These are phyloP conservation scores for Calypte anna DNA, from an alignment of 2,113 vertebrate genomes.

Conservation along the genomic window DNA sequence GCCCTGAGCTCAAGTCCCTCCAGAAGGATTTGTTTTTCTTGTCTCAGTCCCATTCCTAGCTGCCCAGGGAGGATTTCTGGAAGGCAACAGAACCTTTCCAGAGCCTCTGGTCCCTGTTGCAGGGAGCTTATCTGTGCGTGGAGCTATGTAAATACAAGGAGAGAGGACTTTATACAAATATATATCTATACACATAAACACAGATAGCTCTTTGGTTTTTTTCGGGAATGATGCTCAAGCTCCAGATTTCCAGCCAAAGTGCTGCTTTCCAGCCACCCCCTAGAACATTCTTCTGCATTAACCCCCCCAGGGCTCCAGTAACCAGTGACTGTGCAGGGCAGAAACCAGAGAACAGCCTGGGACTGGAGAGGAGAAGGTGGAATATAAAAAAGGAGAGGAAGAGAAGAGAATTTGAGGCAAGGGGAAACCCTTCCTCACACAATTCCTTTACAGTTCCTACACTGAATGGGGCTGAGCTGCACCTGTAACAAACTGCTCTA, in stretches of 20 bases:
- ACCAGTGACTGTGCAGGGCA: neutral
- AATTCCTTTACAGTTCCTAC: fast-evolving
- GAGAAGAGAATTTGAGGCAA: neutral
- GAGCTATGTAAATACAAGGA: neutral
- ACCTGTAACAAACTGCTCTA: fast-evolving
- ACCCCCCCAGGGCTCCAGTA: neutral
- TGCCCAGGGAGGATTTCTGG: too few species aligned
- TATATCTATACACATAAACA: neutral
- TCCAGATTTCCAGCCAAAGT: neutral
- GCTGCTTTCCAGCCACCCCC: neutral
- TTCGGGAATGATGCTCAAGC: neutral
- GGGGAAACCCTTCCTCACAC: neutral
- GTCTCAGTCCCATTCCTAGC: neutral
- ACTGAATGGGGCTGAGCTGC: neutral
- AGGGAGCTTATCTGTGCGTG: neutral
- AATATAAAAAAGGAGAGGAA: neutral
- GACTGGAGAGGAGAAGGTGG: neutral
- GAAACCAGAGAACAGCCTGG: neutral
- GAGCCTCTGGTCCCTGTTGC: neutral
- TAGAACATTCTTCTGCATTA: neutral
- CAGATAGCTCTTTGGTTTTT: neutral
- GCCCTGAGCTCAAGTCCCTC: neutral
- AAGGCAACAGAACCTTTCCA: neutral
- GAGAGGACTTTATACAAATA: neutral
- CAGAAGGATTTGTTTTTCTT: neutral